Conservation (phyloP, 2,113 vertebrate genomes). For the Dissostichus mawsoni region DNA sequence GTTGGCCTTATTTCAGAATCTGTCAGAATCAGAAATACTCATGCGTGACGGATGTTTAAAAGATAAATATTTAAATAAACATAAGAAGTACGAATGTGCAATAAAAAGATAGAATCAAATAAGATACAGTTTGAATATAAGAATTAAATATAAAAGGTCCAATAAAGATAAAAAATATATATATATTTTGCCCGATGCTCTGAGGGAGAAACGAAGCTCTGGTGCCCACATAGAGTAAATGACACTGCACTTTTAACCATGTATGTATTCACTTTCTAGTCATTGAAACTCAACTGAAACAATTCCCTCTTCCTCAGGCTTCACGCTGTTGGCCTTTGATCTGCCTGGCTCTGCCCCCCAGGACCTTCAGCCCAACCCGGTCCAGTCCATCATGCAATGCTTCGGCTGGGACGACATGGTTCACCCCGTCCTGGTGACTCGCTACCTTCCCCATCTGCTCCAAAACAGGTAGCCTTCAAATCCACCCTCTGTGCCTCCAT, state of each 20-base stretch:
- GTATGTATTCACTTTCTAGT: background rate
- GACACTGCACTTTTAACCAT: background rate
- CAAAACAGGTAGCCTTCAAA: constrained; percentile 87
- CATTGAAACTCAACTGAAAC: background rate
- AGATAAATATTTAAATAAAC: too few relatives aligned
- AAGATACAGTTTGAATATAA: too few relatives aligned
- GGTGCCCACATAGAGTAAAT: background rate
- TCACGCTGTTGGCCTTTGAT: constrained; percentile 92
- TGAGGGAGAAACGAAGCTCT: too few relatives aligned
- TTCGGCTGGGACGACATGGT: constrained; percentile 98
- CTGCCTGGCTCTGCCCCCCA: constrained; percentile 90
- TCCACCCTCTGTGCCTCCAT: background rate
- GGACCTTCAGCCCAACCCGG: constrained; percentile 93
- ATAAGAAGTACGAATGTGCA: too few relatives aligned
- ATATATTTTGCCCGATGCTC: too few relatives aligned
- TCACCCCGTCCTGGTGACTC: constrained; percentile 90
- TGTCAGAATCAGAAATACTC: too few relatives aligned
- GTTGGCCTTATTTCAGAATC: too few relatives aligned
- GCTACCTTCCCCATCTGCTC: constrained; percentile 93
- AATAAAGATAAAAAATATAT: too few relatives aligned
- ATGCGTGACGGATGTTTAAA: too few relatives aligned
- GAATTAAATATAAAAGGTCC: too few relatives aligned
- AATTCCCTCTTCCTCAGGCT: constrained; percentile 83
- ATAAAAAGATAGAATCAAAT: too few relatives aligned
- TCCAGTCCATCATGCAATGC: constrained; percentile 89